These are phyloP conservation scores for Micrastur ruficollis DNA, from an alignment of 2,797 vertebrate genomes.

Conservation along the genomic window DNA sequence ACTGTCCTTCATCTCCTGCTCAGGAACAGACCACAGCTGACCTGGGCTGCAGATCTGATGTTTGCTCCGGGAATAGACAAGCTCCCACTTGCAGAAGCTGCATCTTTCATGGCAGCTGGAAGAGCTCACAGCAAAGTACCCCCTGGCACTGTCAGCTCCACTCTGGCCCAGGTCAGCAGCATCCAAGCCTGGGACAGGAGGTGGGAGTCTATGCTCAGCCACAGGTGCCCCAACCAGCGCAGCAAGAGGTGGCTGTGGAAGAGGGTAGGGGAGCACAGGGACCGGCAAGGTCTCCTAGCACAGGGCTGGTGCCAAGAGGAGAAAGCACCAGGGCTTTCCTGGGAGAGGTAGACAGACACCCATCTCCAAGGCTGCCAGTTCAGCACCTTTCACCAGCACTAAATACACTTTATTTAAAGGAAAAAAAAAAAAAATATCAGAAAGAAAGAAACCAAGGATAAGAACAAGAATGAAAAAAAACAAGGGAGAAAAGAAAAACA, in stretches of 20 bases:
- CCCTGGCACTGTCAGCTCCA: neutral
- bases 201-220: neutral
- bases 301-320: neutral
- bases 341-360: neutral
- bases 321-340: neutral
- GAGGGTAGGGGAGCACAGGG: neutral
- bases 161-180: neutral
- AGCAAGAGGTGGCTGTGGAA: neutral
- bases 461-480: fast-evolving
- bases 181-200: neutral
- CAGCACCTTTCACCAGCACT: constrained; percentile 49
- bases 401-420: constrained; percentile 26
- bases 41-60: neutral
- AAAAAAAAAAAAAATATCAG: no score
- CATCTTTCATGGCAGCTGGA: neutral
- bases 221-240: neutral
- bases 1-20: neutral
- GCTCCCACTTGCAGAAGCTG: neutral
- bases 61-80: neutral
- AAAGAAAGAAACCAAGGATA: neutral
- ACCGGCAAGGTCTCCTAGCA: neutral
- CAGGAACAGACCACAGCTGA: neutral
- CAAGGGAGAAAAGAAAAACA: neutral
- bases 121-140: neutral
- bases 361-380: neutral